Base-by-base conservation (phyloP, 2,888 invertebrate species). In the Rosalia funebris region DNA sequence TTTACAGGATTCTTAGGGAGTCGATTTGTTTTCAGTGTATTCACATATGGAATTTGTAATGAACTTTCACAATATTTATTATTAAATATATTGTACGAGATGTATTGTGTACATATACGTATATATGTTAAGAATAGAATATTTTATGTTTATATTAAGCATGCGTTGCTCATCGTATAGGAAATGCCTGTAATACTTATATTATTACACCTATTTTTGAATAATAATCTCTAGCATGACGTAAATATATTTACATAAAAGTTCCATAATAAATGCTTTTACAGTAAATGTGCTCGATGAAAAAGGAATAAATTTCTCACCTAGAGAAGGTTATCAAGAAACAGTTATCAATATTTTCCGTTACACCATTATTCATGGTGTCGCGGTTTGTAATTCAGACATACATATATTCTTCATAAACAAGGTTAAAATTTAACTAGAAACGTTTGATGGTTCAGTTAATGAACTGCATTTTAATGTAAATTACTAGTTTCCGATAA, bases 401-500 rank as follows among this genome's bases (percentile, higher is more conserved):
- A 31, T 7, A 7, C 19, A 44, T 57, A 62, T 62, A 54, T 56
- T 34, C 55, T 60, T 57, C 57, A 46, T 57, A 62, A 62, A 57
- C 36, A 56, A 50, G 57, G 54, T 60, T 55, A 12, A 31, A 46
- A 60, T 60, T 50, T 62, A 14, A 20, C 14, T 39, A 19, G 44
- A 39, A 53, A 50, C 34, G 46, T 50, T 54, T 45, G 48, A 46
- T 42, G 34, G 55, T 54, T 59, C 44, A 61, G 53, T 61, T 61
- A 66, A 63, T 66, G 60, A 65, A 66, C 57, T 46, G 50, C 31
- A 19, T 57, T 63, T 54, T 54, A 42, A 66, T 66, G 65, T 45
- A 52, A 63, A 66, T 66, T 46, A 46, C 16, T 34, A 19, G 36
- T 17, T 32, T 19, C 31, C 42, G 62, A 65, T 65, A 65, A 65